phyloP scores from a whole-genome alignment of 2,113 vertebrate species.

The Phalacrocorax aristotelis region DNA sequence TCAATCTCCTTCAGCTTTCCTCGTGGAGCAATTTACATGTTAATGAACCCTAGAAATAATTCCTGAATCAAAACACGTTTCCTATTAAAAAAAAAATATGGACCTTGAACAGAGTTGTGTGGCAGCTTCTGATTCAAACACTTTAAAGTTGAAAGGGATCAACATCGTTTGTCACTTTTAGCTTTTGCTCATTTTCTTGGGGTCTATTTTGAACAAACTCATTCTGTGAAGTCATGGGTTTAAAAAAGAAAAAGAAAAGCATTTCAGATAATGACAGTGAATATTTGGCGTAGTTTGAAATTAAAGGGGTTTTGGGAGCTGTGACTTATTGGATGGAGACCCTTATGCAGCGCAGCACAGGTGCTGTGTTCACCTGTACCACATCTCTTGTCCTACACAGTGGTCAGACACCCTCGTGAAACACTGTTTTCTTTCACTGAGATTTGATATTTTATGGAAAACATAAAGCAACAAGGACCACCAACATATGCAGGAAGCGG shows the following conservation, averaged over 20 bases:
- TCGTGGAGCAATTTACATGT: slow-evolving; percentile 27
- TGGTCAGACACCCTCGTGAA: neutral
- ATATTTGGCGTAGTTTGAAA: neutral
- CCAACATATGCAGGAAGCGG: neutral
- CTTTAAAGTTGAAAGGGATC: neutral
- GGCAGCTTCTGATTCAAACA: neutral
- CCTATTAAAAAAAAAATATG: neutral
- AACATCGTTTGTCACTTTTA: neutral
- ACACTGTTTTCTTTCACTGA: neutral
- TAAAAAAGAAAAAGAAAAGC: neutral
- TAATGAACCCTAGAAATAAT: slow-evolving; percentile 39
- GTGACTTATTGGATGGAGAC: neutral
- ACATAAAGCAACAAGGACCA: neutral
- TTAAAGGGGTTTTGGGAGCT: neutral
- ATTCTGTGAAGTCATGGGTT: neutral
- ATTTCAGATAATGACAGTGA: neutral
- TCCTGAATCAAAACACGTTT: slow-evolving; percentile 38
- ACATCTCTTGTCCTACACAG: neutral
- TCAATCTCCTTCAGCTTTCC: slow-evolving; percentile 32
- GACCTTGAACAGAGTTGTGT: neutral
- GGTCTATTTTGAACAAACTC: neutral
- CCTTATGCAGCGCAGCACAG: neutral
- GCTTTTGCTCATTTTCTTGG: neutral
- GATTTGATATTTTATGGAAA: neutral
- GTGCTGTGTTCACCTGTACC: neutral